Evolutionary conservation across 2,797 vertebrate genomes (phyloP), one percentile per base, ranked within the genome.

Genomic region (Manis pentadactyla): DNA sequence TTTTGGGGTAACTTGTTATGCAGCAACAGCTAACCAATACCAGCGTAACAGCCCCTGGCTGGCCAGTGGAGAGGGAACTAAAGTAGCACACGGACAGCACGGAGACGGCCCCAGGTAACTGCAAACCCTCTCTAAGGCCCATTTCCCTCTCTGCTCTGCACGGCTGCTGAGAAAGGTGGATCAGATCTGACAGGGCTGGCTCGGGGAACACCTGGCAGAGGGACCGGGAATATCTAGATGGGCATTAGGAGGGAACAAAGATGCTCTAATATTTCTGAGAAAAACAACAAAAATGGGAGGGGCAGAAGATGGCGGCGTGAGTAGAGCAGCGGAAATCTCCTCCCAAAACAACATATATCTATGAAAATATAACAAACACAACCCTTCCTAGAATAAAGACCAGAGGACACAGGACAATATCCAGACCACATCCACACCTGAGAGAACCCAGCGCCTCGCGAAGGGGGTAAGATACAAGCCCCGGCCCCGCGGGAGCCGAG

Each of bases 121-220:
- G 37, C 17, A 15, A 29, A 71, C 27, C 23, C 39, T 29, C 2
- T 1, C 4, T 12, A 6, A 57, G 55, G 88, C 31, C 34, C 25
- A 5, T 15, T 0, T 23, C 55, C 42, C 55, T 37, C n/a, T n/a
- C 89, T 1, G 9, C 55, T n/a, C 68, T 5, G 1, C 27, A 23
- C 0, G 0, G 37, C 5, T 0, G 0, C 4, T 4, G 51, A n/a
- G 18, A 27, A 13, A 10, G 21, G 1, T 18, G 1, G 8, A 4
- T n/a, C 68, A 14, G 42, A 14, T 53, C 78, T 12, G 5, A 23
- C 1, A 0, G 0, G 18, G 53, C 7, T 21, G 55, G 63, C 53
- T 82, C 31, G 34, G 88, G 49, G 49, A 61, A 31, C 29, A 8
- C 11, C 34, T 29, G 42, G 55, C 27, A 37, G 66, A 11, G 66